A percentile compares a stretch with the other conserved stretches of the same genome.
Conservation (phyloP, 1,140 invertebrate genomes). For the Cotesia glomerata region DNA sequence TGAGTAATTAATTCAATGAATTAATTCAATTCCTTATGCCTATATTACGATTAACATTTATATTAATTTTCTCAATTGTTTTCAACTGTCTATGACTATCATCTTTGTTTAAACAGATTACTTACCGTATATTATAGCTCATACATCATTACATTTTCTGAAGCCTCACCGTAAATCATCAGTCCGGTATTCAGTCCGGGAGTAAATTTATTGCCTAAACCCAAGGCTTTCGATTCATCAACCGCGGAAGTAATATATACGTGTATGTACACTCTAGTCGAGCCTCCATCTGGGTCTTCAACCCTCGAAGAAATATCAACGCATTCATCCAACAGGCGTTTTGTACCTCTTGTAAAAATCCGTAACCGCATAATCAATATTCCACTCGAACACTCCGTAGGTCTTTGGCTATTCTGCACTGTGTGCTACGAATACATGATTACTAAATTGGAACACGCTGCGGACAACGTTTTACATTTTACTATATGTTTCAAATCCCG, state of each 20-base stretch:
- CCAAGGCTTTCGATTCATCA: slow-evolving; percentile 50
- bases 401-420: neutral
- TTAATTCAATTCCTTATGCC: neutral
- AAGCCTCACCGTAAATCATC: slow-evolving; percentile 46
- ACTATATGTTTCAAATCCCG: too few species aligned
- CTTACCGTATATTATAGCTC: slow-evolving; percentile 32
- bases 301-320: slow-evolving; percentile 21
- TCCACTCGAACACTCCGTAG: slow-evolving; percentile 1
- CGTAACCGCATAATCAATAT: slow-evolving; percentile 14
- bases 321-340: neutral
- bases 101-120: neutral
- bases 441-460: slow-evolving; percentile 6
- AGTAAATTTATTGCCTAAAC: slow-evolving; percentile 47
- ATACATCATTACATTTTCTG: slow-evolving; percentile 49
- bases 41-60: neutral
- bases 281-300: slow-evolving; percentile 15
- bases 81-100: slow-evolving; percentile 21
- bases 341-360: neutral
- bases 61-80: neutral
- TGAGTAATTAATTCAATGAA: too few species aligned
- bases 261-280: neutral
- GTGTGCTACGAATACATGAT: slow-evolving; percentile 16
- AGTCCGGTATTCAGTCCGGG: slow-evolving; percentile 36
- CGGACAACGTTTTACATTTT: neutral
- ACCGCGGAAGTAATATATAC: slow-evolving; percentile 16